Percentiles rank a stretch among this genome's conserved stretches.
Conservation (phyloP, 2,888 invertebrate species). For the Cyclophora albipunctata region DNA sequence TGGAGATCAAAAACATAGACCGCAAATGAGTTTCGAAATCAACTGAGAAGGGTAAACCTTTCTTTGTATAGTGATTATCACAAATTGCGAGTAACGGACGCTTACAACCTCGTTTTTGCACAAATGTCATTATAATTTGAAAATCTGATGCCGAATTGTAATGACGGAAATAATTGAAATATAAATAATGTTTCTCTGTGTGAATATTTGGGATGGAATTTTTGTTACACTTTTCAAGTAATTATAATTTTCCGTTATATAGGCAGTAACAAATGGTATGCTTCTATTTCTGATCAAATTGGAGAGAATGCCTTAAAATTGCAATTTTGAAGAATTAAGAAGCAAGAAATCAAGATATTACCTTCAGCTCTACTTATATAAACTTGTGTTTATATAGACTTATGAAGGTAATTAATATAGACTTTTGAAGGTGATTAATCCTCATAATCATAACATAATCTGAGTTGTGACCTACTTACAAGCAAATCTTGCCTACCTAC, state of each 20-base stretch:
- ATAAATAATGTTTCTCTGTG: neutral
- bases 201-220: neutral
- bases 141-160: constrained; percentile 5
- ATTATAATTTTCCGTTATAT: too few relatives aligned
- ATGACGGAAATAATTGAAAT: too few relatives aligned
- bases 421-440: too few relatives aligned
- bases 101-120: constrained; percentile 40
- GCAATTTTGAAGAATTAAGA: too few relatives aligned
- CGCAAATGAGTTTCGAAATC: constrained; percentile 63
- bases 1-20: constrained; percentile 56
- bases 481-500: neutral
- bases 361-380: too few relatives aligned
- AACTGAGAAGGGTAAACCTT: constrained; percentile 45
- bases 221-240: too few relatives aligned
- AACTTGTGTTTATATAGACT: too few relatives aligned
- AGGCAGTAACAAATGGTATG: too few relatives aligned
- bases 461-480: neutral
- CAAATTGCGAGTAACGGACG: constrained; percentile 62
- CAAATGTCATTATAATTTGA: constrained; percentile 36
- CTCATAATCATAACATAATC: neutral
- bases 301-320: too few relatives aligned
- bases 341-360: too few relatives aligned
- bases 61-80: constrained; percentile 60
- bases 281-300: too few relatives aligned
- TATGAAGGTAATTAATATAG: too few relatives aligned